Evolutionary conservation across 2,888 invertebrate species (phyloP).

Genomic region (Orthonychiurus folsomi): DNA sequence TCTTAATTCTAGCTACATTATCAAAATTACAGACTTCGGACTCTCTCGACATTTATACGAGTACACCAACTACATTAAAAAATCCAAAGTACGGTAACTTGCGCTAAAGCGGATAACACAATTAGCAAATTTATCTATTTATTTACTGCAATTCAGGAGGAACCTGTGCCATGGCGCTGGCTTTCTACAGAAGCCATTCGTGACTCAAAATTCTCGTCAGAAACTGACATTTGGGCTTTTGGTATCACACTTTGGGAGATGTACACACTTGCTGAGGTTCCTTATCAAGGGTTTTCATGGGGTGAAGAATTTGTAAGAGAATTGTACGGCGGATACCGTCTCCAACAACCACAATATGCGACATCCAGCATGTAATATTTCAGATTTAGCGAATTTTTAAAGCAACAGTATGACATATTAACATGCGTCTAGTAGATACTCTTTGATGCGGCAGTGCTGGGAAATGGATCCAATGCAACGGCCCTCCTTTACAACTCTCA

Average conservation of each 20-base stretch:
- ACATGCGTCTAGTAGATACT: too few species aligned
- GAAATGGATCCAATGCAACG: neutral
- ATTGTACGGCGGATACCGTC: slow-evolving; percentile 13
- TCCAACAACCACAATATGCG: slow-evolving; percentile 10
- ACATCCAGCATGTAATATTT: slow-evolving; percentile 10
- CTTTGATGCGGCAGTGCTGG: neutral
- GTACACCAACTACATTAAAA: slow-evolving; percentile 9
- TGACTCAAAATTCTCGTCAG: slow-evolving; percentile 13
- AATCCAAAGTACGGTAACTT: slow-evolving; percentile 4
- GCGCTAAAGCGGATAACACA: too few species aligned
- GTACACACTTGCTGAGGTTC: slow-evolving; percentile 15
- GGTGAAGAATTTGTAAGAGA: slow-evolving; percentile 17
- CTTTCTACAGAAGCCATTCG: slow-evolving; percentile 14
- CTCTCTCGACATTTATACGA: slow-evolving; percentile 14
- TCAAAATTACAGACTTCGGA: slow-evolving; percentile 18
- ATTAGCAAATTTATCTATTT: neutral
- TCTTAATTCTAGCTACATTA: neutral
- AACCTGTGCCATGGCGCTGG: slow-evolving; percentile 20
- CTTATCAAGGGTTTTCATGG: slow-evolving; percentile 18
- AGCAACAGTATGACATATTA: too few species aligned
- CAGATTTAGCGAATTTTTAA: too few species aligned
- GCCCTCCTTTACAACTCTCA: neutral
- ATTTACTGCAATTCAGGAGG: too few species aligned
- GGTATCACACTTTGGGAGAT: slow-evolving; percentile 20
- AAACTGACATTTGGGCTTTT: slow-evolving; percentile 19